phyloP scores from a whole-genome alignment of 2,797 vertebrate species.

The Gymnodraco acuticeps region DNA sequence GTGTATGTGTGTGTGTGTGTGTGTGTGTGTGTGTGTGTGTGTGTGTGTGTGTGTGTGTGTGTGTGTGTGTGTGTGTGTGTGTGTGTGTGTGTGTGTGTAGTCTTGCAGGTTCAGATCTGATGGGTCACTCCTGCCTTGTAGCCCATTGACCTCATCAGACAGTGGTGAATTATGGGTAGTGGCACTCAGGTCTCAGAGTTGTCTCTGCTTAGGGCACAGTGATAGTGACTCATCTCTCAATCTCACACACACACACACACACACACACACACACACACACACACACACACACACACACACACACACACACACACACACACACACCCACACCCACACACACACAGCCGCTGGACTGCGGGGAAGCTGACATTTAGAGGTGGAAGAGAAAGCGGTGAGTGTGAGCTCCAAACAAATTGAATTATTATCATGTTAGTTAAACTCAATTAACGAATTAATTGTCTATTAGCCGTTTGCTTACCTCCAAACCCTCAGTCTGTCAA shows the following conservation, averaged over 20 bases:
- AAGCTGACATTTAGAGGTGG: conserved; percentile 70
- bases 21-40: not conserved
- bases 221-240: conserved; percentile 69
- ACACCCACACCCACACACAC: conserved; percentile 18
- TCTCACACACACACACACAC: conserved; percentile 10
- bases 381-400: conserved; percentile 30
- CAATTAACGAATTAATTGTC: not conserved
- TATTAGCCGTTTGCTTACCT: not conserved
- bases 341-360: conserved; percentile 57
- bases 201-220: conserved; percentile 52
- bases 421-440: not conserved
- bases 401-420: not conserved
- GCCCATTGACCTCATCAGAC: conserved; percentile 69
- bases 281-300: conserved; percentile 27
- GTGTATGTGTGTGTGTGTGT: conserved; percentile 6
- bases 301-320: conserved; percentile 7
- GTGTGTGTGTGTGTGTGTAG: not conserved
- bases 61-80: not conserved
- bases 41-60: not conserved
- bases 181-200: conserved; percentile 62
- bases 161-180: conserved; percentile 75
- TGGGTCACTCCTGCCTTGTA: conserved; percentile 60
- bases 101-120: conserved; percentile 35
- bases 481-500: not conserved
- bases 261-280: conserved; percentile 13